Evolutionary conservation across 2,888 invertebrate species (phyloP).

Genomic region (Onthophagus sagittarius): DNA sequence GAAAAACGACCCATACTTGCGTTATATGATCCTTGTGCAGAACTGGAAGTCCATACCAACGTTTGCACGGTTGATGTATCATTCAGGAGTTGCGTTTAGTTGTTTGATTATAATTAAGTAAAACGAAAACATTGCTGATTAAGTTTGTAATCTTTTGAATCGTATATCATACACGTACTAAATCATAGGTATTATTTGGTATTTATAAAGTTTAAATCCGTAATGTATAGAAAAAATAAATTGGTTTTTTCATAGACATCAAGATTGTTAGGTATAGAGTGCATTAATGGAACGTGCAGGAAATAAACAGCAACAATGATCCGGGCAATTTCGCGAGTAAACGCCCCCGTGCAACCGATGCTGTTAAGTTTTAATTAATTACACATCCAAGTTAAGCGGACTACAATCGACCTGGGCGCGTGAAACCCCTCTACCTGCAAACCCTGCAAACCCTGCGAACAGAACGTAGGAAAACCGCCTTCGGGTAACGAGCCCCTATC

Average conservation of each 20-base stretch:
- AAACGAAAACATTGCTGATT: too few relatives aligned
- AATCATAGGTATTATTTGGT: too few relatives aligned
- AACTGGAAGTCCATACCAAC: constrained; percentile 32
- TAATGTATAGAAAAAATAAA: not conserved
- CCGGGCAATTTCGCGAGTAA: not conserved
- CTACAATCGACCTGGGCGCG: not conserved
- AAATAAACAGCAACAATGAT: not conserved
- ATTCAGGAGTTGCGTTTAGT: too few relatives aligned
- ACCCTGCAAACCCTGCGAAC: too few relatives aligned
- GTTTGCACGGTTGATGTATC: too few relatives aligned
- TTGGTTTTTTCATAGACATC: not conserved
- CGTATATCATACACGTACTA: too few relatives aligned
- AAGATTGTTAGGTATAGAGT: not conserved
- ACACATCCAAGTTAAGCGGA: not conserved
- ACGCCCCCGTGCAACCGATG: not conserved
- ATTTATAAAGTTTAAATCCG: too few relatives aligned
- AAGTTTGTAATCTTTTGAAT: too few relatives aligned
- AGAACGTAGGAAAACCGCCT: not conserved
- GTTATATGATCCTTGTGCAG: constrained; percentile 24
- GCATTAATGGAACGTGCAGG: not conserved
- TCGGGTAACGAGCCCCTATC: not conserved
- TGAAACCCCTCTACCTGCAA: not conserved
- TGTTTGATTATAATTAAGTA: too few relatives aligned
- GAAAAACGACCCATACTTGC: constrained; percentile 20
- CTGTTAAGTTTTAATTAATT: not conserved